Percentiles rank a stretch among this genome's conserved stretches.
These are phyloP conservation scores for Sphyrna mokarran DNA, from an alignment of 2,113 vertebrate species.

Conservation along the genomic window DNA sequence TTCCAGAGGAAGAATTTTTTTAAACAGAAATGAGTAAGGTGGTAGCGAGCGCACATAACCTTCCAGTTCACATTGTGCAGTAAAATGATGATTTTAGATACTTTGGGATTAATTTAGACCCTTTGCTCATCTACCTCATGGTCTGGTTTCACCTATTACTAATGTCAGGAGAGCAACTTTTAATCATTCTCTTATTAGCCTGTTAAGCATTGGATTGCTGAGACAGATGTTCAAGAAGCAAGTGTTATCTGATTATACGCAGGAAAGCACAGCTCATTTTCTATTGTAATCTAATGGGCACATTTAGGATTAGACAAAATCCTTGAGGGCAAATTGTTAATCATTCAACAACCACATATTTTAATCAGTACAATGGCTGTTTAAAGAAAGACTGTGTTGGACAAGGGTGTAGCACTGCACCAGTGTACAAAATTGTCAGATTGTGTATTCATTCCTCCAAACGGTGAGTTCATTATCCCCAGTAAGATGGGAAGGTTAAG, in stretches of 20 bases:
- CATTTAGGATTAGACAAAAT: background rate
- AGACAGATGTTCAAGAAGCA: background rate
- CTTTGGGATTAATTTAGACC: background rate
- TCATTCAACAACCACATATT: background rate
- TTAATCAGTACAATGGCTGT: background rate
- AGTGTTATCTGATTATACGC: background rate
- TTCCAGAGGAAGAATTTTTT: background rate
- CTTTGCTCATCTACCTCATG: background rate
- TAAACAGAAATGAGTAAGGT: background rate
- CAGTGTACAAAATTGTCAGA: background rate
- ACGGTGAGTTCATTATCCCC: background rate
- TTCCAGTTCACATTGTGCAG: background rate
- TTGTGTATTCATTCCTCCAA: background rate
- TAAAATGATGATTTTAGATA: background rate
- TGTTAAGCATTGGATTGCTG: background rate
- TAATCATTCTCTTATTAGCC: conserved; percentile 10
- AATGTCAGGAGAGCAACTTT: background rate
- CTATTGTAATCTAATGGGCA: background rate
- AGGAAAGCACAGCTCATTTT: background rate
- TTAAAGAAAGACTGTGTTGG: background rate
- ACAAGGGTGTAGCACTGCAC: background rate
- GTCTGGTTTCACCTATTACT: background rate
- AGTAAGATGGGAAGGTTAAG: background rate
- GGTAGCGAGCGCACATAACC: background rate
- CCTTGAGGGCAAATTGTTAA: background rate